Base-by-base conservation (phyloP, 2,888 invertebrate species). In the Rosalia funebris region DNA sequence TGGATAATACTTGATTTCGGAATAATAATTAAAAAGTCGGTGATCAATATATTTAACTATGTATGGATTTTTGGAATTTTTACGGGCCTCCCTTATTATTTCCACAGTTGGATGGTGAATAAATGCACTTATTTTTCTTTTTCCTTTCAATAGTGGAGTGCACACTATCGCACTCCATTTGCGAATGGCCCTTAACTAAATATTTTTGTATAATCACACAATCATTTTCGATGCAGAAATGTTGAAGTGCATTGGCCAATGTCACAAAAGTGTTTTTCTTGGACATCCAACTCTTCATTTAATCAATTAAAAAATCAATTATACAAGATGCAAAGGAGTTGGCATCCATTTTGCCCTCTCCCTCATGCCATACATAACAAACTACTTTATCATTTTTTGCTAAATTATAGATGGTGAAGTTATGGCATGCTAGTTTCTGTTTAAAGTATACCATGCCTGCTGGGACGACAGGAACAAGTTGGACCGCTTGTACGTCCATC, bases 281-380 rank as follows among this genome's bases (percentile, higher is more conserved):
- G 16, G 12, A 41, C 47, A 31, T 39, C 42, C 19, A 36, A 37
- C 20, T 52, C 25, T 25, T 32, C 14, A 59, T 42, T 60, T 57
- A 45, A 39, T 41, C 48, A 16, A 45, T 50, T 32, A 60, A 32
- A 17, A 58, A 65, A 55, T 65, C 63, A 14, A 52, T 46, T n/a
- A 67, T 14, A 47, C 64, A 61, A 16, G 60, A 34, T 1, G 57
- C 56, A 57, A 60, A 65, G 19, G 20, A 60, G 53, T 67, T 68
- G 19, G 31, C 16, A 10, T 65, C 63, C 59, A 68, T 61, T 9
- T 57, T 57, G 11, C 62, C 63, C 36, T 63, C 66, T 32, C 63
- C 62, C 47, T 69, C 65, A 57, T 65, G 68, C 63, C 64, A 68
- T 10, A 68, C 64, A 50, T 66, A 68, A 47, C 68, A 69, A 37